Evolutionary conservation across 1,140 invertebrate species (phyloP), one percentile per base, ranked within the genome.

Genomic region (Heliothis subflexa): DNA sequence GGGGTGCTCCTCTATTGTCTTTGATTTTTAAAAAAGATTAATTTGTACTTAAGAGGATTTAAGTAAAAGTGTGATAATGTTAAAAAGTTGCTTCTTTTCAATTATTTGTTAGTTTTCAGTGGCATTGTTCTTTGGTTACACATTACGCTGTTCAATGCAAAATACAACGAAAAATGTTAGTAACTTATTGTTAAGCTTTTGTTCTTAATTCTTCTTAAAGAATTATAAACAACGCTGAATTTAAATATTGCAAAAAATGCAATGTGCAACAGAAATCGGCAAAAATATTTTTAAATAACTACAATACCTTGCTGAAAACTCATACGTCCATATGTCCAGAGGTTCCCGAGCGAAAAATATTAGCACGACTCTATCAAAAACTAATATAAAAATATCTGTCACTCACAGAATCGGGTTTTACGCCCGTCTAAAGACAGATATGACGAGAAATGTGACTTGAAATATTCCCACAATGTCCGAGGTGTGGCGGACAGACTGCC

Each of bases 401-500:
- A 1, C 52, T 54, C 3, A 4, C n/a, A 9, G 0, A 9, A 57
- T 1, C 16, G 12, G 12, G 28, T 14, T 21, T 21, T 12, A 10
- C 33, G 33, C 33, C 18, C 18, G 18, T 55, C 54, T 16, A 21
- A 21, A 21, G 18, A 21, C 55, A 13, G 55, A 21, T 18, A 47
- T 21, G 40, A 66, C 16, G 16, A 47, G 62, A 70, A 74, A 78
- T 76, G 49, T 62, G 50, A 79, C 79, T 76, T n/a, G 49, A 59
- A 72, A 59, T 77, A 78, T 81, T 83, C 49, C 74, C 57, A 80
- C 78, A 79, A 77, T 82, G 73, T 80, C 47, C 11, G 21, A n/a
- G 45, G 33, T 45, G 9, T 21, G 33, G 0, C 62, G 11, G 62
- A 50, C 40, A n/a, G 79, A 86, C 83, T 81, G 86, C 86, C 86